Evolutionary conservation across 2,888 invertebrate species (phyloP), one percentile per base, ranked within the genome.

Genomic region (Mycalesis mineus): DNA sequence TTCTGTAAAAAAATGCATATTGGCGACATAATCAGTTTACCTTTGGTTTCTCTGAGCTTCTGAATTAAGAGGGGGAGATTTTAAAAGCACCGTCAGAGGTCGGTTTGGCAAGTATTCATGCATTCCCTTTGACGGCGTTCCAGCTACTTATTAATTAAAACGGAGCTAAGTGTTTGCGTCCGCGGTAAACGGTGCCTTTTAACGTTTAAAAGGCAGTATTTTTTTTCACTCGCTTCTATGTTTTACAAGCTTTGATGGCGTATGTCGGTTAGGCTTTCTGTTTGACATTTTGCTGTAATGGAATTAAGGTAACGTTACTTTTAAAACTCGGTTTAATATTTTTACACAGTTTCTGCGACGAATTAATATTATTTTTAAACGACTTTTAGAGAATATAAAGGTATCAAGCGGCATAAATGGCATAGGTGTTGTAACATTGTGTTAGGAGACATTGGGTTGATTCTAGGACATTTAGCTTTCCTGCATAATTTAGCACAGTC

Each of bases 71-170:
- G 82, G 80, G 84, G 82, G 79, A 77, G 76, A 79, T 86, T 88
- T 88, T 88, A 86, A 89, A 88, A 88, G 87, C 88, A 68, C 77
- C 78, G 80, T 73, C 73, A 74, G 81, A 82, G 82, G 81, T 82
- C 74, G 81, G 78, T 79, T 80, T 74, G 72, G 75, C 73, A 85
- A 88, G 88, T 88, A 88, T 87, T 89, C 89, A 88, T 84, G 82
- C 86, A 90, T 90, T 90, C 90, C 83, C 90, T 90, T 90, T 90
- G 88, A 88, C 84, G 83, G 72, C 79, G 86, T 81, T 78, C 76
- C 77, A 75, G 85, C 88, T 88, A 88, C 88, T 88, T 89, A 88
- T 80, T 88, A 89, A 89, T 89, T 89, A 89, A 88, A 80, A 79
- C 77, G 80, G 74, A 80, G 82, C 81, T 88, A 89, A 89, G 88